Evolutionary conservation across 2,888 invertebrate species (phyloP), one percentile per base, ranked within the genome.

Genomic region (Branchellion lobata): DNA sequence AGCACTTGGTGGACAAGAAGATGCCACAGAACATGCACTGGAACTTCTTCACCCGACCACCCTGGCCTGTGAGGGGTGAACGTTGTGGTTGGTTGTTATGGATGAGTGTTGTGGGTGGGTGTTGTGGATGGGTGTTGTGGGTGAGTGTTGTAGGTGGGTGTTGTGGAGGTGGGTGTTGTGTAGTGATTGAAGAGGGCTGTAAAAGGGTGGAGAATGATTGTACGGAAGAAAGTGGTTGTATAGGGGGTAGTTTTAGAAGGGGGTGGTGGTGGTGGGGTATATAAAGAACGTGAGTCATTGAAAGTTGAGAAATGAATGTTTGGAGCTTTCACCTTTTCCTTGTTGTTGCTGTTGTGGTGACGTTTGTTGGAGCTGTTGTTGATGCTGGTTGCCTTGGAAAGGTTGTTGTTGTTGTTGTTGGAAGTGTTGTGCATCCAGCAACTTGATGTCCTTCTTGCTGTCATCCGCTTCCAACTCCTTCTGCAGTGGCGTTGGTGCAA

Each of bases 11-110:
- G 21, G 83, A 83, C 34, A 83, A 80, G 73, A 82, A 79, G 24
- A 83, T 82, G 18, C 83, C 83, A 80, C 83, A 83, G 47, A 83
- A 81, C 80, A 83, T 81, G 80, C 83, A 83, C 80, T 83, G 83
- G 72, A 81, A 83, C 72, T 82, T 82, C 76, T 83, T 83, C 27
- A 79, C 61, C 40, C 72, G 61, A 18, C 34, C 40, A 61, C 57
- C 27, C 36, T 36, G 2, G 31, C 57, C 77, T 77, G 65, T n/a
- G 31, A 29, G n/a, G 18, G 29, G 18, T 29, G 14, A 27, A 65
- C 8, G 65, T 65, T 5, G 65, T 29, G 29, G n/a, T 65, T 29
- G 29, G 65, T n/a, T 3, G 65, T 65, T 5, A 8, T n/a, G 65
- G 24, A 11, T 65, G 3, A n/a, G 40, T 40, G 40, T 5, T 40